phyloP scores from a whole-genome alignment of 2,797 vertebrate species.

The Xenentodon cancila region DNA sequence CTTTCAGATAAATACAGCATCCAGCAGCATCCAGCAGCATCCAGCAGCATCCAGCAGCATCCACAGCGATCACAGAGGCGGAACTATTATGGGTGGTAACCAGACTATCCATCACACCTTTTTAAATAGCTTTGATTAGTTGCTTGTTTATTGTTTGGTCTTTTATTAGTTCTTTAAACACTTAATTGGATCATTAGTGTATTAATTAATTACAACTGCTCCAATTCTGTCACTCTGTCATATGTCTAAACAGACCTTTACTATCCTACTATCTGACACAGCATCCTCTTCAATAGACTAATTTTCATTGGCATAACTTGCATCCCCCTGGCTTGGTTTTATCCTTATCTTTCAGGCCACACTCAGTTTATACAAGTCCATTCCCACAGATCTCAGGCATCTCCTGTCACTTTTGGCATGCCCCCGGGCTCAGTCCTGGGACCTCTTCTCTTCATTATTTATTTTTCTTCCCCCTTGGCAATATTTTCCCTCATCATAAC shows the following conservation, averaged over 20 bases:
- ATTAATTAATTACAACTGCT: slow-evolving; percentile 35
- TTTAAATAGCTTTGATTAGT: slow-evolving; percentile 33
- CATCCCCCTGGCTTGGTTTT: too few relatives aligned
- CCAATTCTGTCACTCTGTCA: slow-evolving; percentile 18
- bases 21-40: slow-evolving; percentile 4
- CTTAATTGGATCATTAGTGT: slow-evolving; percentile 1
- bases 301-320: too few relatives aligned
- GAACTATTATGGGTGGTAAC: background rate
- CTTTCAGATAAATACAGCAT: background rate
- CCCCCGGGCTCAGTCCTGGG: too few relatives aligned
- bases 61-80: background rate
- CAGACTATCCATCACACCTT: slow-evolving; percentile 19
- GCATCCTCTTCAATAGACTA: too few relatives aligned
- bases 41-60: background rate
- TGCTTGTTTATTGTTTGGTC: slow-evolving; percentile 9
- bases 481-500: too few relatives aligned
- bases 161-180: slow-evolving; percentile 1
- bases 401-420: too few relatives aligned
- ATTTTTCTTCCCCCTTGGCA: too few relatives aligned
- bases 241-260: slow-evolving; percentile 13
- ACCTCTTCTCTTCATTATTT: too few relatives aligned
- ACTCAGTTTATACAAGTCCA: too few relatives aligned
- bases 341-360: too few relatives aligned
- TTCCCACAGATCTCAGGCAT: too few relatives aligned
- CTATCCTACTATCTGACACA: slow-evolving; percentile 1